Base-by-base conservation (phyloP, 2,797 vertebrate species). In the Anomalospiza imberbis region DNA sequence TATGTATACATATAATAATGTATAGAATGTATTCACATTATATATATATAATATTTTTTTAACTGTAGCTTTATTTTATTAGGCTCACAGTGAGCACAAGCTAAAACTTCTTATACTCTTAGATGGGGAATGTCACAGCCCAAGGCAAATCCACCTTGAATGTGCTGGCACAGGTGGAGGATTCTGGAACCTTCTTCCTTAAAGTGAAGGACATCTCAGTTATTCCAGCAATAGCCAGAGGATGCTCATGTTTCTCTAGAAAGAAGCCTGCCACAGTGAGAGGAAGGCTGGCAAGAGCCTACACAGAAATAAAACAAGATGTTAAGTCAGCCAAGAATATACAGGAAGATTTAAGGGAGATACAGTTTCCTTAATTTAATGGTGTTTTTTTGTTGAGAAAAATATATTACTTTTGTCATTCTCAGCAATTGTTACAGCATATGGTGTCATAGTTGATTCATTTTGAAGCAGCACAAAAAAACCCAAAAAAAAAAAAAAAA, bases 401-500 rank as follows among this genome's bases (percentile, higher is more conserved):
- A 68, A 83, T 18, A 6, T 62, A 58, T 91, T 87, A n/a, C 53
- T 88, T 83, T 53, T 91, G 57, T 85, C 51, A 61, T 89, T 85
- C 48, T 82, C 62, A 48, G 76, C n/a, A 61, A 80, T 88, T 85
- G 58, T 92, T 93, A 89, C 65, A 78, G 58, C 58, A 58, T 93
- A 58, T 88, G 66, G 61, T 93, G 58, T 89, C 91, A 89, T 57
- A 65, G 34, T 22, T 92, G 83, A 84, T 90, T 95, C 55, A 40
- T 91, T 86, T 70, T 87, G 85, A 92, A 85, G 40, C 57, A 94
- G 50, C 36, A 76, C 3, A 20, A 42, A 42, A 42, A 42, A 42
- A 42, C 17, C 17, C 17, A 3, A 44, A 36, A 36, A 73, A 50
- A 28, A 9, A 2, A 44, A 32, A 34, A 58, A 25, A 45, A 32